Evolutionary conservation across 2,888 invertebrate genomes (phyloP), one percentile per base, ranked within the genome.

Genomic region (Aradus depressus): DNA sequence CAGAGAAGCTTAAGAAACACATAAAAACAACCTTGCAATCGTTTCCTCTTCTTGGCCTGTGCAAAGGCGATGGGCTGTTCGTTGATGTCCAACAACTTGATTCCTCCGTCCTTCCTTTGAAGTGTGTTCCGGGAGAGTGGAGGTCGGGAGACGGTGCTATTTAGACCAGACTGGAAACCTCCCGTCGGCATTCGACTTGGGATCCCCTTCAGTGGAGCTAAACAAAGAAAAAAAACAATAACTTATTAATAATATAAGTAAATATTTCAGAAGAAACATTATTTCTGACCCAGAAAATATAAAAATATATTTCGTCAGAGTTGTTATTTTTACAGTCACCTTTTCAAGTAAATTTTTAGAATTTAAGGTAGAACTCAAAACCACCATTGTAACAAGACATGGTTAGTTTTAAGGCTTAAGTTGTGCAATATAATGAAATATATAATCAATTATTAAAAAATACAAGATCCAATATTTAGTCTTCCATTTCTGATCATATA

Each of bases 21-120:
- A 42, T 8, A 14, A 18, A 25, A 18, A 58, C 52, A 60, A 83
- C 83, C 84, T 62, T 84, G 81, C 69, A 84, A 80, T 62, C 85
- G 80, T 66, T 88, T 81, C 60, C 92, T 76, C 68, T 92, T 86
- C 67, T 93, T 93, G 14, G 89, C 88, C 39, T 80, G 81, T 1
- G 83, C 81, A 67, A 80, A 82, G 8, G 86, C 86, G 25, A 88
- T 68, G 0, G 95, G 95, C 65, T 92, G 90, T 65, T 96, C 95
- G 3, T 85, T 81, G 62, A 96, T 91, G 66, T 95, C 95, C 32
- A 96, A 72, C 42, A 96, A 72, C 71, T 96, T 96, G 61, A 95
- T 92, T 52, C 95, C 95, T 47, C 92, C 85, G 66, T 89, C 93
- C 72, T 80, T 91, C 61, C 77, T 79, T 49, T 74, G 81, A 47